Percentiles rank a stretch among this genome's conserved stretches.
Conservation (phyloP, 2,888 invertebrate species). For the Drosophila anomelani region DNA sequence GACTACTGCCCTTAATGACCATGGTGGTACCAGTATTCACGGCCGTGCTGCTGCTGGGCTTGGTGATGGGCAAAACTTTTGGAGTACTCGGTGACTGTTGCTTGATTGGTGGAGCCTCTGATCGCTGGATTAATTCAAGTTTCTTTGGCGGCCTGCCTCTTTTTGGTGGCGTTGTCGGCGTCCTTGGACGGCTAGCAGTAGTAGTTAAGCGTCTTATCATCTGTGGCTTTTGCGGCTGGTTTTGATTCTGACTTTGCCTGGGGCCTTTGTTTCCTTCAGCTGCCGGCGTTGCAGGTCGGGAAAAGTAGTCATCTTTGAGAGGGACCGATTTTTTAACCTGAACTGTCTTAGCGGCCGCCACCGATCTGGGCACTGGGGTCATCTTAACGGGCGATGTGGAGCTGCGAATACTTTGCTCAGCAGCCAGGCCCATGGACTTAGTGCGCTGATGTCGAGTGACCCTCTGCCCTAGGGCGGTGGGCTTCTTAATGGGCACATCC, state of each 20-base stretch:
- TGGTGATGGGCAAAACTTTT: background rate
- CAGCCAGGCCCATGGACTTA: slow-evolving; percentile 57
- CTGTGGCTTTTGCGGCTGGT: background rate
- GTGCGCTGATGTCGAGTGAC: slow-evolving; percentile 63
- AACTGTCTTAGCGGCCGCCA: background rate
- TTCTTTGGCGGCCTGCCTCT: slow-evolving; percentile 12
- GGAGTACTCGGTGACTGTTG: background rate
- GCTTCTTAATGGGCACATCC: slow-evolving; percentile 46
- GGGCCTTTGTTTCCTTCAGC: background rate
- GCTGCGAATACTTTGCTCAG: slow-evolving; percentile 33
- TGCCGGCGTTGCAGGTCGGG: slow-evolving; percentile 26
- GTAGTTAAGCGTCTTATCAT: background rate
- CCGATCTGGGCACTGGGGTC: slow-evolving; percentile 58
- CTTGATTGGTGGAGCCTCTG: background rate
- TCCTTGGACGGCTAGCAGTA: background rate
- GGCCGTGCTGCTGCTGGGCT: background rate
- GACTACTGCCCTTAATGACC: background rate
- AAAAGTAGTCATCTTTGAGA: slow-evolving; percentile 55
- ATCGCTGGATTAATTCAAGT: background rate
- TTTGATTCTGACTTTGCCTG: background rate
- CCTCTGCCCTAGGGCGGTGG: slow-evolving; percentile 39
- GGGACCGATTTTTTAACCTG: background rate
- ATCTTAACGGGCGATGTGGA: slow-evolving; percentile 65
- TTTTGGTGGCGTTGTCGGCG: background rate
- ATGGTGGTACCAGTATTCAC: background rate